These are phyloP conservation scores for Lordiphosa fenestrarum DNA, from an alignment of 2,888 invertebrate species.

Conservation along the genomic window DNA sequence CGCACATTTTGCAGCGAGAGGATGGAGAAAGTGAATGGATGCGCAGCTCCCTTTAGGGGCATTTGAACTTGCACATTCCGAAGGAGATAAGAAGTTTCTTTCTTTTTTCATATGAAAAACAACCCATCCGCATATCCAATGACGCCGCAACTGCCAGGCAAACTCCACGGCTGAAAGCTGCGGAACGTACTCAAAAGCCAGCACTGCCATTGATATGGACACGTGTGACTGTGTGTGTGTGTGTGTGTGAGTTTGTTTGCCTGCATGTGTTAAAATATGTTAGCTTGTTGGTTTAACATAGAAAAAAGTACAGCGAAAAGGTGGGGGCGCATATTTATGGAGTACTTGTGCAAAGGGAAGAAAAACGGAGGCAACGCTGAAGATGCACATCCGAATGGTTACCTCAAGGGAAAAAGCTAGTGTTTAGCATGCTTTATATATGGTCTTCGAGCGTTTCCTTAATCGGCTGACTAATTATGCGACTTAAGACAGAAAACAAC, in stretches of 20 bases:
- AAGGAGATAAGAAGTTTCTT: conserved; percentile 72
- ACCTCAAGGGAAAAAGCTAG: conserved; percentile 1
- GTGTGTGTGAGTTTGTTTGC: conserved; percentile 33
- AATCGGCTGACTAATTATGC: too few species aligned
- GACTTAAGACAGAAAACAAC: too few species aligned
- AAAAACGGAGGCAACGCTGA: conserved; percentile 21
- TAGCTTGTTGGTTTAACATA: conserved; percentile 72
- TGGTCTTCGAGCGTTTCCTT: too few species aligned
- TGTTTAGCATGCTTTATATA: too few species aligned
- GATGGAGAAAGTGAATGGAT: conserved; percentile 33
- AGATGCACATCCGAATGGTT: conserved; percentile 12
- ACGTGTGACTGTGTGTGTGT: conserved; percentile 39
- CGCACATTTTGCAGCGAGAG: conserved; percentile 45
- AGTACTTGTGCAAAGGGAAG: conserved; percentile 30
- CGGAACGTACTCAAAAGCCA: conserved; percentile 65
- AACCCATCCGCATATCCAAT: conserved; percentile 32
- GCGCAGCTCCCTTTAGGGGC: conserved; percentile 60
- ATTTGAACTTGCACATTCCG: conserved; percentile 66
- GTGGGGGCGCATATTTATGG: conserved; percentile 66
- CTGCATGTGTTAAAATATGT: conserved; percentile 71
- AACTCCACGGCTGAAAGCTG: conserved; percentile 21
- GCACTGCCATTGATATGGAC: conserved; percentile 64
- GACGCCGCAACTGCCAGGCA: conserved; percentile 54
- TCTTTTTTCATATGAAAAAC: conserved; percentile 72
- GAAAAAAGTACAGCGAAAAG: conserved; percentile 60